Evolutionary conservation across 2,113 vertebrate genomes (phyloP).

Genomic region (Corythaeola cristata): DNA sequence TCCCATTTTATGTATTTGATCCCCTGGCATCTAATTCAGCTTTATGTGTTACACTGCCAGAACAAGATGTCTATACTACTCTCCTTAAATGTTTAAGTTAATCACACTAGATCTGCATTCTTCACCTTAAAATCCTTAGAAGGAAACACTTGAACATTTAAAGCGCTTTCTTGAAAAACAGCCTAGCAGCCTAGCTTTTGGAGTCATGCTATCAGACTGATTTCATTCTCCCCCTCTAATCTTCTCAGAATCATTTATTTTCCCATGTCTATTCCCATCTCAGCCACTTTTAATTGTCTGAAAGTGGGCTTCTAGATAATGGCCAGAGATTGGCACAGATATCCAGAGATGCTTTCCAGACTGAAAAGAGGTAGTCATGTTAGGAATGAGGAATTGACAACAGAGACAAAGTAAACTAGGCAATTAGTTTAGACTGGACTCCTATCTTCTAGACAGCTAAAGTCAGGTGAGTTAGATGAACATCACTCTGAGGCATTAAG

Average conservation of each 20-base stretch:
- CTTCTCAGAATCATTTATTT: neutral
- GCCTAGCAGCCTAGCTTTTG: neutral
- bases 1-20: neutral
- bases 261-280: neutral
- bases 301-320: neutral
- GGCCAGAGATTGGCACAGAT: neutral
- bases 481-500: neutral
- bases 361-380: neutral
- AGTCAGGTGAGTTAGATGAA: neutral
- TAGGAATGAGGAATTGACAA: neutral
- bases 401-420: neutral
- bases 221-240: neutral
- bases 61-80: neutral
- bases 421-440: neutral
- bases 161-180: neutral
- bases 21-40: neutral
- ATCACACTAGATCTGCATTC: neutral
- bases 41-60: neutral
- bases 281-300: neutral
- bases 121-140: neutral
- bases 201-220: neutral
- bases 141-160: neutral
- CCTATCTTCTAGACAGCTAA: neutral
- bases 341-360: neutral
- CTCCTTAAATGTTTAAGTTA: slow-evolving; percentile 5